Conservation (phyloP, 2,113 vertebrate genomes). For the Dascyllus trimaculatus region DNA sequence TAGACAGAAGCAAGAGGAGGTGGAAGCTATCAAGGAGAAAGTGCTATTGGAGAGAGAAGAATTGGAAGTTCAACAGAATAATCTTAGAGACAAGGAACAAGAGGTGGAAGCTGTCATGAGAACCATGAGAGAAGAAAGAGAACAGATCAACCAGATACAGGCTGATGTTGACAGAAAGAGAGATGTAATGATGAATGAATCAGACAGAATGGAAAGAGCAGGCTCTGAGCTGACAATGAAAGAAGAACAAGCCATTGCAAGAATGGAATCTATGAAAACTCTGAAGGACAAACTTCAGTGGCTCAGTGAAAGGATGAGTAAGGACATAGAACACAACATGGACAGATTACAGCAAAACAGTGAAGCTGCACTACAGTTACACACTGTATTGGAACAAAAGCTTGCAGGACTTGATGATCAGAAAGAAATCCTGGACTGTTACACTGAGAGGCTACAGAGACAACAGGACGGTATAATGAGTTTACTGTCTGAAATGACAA, state of each 20-base stretch:
- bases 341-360: accelerated
- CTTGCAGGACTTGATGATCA: accelerated
- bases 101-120: neutral
- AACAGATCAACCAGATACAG: slow-evolving; percentile 22
- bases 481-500: neutral
- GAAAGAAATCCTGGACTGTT: neutral
- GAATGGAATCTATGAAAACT: neutral
- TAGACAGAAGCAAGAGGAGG: too few species aligned
- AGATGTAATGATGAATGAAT: neutral
- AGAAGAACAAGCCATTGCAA: neutral
- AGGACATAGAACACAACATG: neutral
- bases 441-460: neutral
- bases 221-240: neutral
- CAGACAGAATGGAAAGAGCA: neutral
- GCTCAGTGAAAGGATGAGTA: neutral
- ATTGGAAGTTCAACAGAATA: neutral
- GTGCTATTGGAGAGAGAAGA: neutral
- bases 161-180: neutral
- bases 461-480: slow-evolving; percentile 2
- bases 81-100: too few species aligned
- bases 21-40: neutral
- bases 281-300: neutral
- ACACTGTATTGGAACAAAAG: neutral
- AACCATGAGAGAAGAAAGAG: slow-evolving; percentile 18
- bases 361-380: neutral